phyloP scores from a whole-genome alignment of 2,113 vertebrate species.

The Gulo gulo region DNA sequence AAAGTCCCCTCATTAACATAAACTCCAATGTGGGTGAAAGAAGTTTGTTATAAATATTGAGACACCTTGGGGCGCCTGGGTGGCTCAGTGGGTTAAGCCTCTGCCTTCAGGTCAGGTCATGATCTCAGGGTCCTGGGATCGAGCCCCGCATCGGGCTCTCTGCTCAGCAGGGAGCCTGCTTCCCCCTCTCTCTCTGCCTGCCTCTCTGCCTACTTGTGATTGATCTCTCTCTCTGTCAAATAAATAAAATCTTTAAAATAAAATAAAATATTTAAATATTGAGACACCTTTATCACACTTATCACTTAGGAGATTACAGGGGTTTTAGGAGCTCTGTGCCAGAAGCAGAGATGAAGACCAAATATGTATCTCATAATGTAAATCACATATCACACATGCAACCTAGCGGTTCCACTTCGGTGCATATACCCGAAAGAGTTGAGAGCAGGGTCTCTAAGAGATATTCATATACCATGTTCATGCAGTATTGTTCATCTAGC shows the following conservation, averaged over 20 bases:
- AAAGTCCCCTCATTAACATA: background rate
- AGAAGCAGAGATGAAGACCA: background rate
- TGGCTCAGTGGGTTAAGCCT: too few species aligned
- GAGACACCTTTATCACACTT: background rate
- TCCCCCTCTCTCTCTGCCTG: too few species aligned
- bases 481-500: background rate
- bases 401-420: background rate
- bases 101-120: too few species aligned
- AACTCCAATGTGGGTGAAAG: background rate
- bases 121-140: too few species aligned
- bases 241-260: too few species aligned
- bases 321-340: background rate
- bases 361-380: background rate
- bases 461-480: background rate
- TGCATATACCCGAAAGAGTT: background rate
- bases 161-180: too few species aligned
- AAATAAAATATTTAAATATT: background rate
- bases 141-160: too few species aligned
- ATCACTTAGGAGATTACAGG: background rate
- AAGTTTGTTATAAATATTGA: background rate
- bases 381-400: background rate
- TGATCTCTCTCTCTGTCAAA: too few species aligned
- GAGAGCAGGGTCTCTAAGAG: background rate
- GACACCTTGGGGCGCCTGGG: background rate
- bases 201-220: too few species aligned